These are phyloP conservation scores for Axis porcinus DNA, from an alignment of 2,113 vertebrate genomes.

Conservation along the genomic window DNA sequence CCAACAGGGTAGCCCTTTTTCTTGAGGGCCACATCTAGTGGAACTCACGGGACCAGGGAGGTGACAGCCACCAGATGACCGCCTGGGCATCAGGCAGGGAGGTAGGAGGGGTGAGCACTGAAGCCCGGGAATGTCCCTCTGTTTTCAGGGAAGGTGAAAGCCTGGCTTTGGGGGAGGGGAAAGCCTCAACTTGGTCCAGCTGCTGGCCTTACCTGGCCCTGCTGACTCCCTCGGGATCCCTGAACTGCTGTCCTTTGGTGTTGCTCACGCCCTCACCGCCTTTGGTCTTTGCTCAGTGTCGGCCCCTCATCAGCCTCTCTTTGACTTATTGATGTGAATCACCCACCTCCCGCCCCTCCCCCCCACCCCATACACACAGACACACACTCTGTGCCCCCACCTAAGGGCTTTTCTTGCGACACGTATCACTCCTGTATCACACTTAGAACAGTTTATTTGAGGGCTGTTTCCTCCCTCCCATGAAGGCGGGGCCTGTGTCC, in stretches of 20 bases:
- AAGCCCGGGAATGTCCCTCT: background rate
- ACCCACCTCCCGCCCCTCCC: too few relatives aligned
- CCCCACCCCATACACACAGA: background rate
- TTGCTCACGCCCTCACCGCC: background rate
- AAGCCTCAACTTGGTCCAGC: background rate
- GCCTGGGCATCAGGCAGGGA: background rate
- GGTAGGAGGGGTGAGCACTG: background rate
- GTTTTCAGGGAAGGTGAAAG: background rate
- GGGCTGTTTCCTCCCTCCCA: background rate
- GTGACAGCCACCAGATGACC: background rate
- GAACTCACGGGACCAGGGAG: background rate
- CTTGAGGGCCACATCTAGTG: background rate
- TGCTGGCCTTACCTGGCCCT: rapidly evolving
- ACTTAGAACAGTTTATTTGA: background rate
- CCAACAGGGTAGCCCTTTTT: background rate
- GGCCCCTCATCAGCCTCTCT: background rate
- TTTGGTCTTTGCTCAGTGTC: background rate
- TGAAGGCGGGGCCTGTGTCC: background rate
- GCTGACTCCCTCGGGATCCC: background rate
- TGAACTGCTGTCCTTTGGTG: rapidly evolving
- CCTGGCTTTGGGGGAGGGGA: background rate
- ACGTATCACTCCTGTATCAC: background rate
- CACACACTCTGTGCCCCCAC: background rate
- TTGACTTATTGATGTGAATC: background rate
- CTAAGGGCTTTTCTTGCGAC: background rate